These are phyloP conservation scores for Philopotamus ludificatus DNA, from an alignment of 1,140 invertebrate species.

Conservation along the genomic window DNA sequence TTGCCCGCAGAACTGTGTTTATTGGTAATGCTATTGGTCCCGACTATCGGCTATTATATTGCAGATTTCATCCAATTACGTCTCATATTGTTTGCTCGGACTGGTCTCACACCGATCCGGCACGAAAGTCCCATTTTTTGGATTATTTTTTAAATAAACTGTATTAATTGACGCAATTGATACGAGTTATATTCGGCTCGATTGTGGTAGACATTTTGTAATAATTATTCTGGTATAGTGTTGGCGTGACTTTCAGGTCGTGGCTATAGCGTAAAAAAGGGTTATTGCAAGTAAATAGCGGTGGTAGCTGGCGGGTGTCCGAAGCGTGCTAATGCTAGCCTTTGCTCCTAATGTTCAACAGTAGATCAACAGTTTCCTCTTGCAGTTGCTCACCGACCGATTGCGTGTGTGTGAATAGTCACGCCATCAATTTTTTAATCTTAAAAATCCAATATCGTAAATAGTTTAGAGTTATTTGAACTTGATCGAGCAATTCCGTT, in stretches of 20 bases:
- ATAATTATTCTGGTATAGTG: no score
- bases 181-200: no score
- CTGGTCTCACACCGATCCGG: neutral
- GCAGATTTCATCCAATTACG: constrained; percentile 12
- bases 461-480: neutral
- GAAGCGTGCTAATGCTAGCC: constrained; percentile 15
- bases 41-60: constrained; percentile 18
- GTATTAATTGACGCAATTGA: no score
- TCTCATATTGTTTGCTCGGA: constrained; percentile 11
- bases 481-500: no score
- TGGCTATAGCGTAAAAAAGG: constrained; percentile 7
- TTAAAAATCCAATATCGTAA: neutral
- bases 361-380: constrained; percentile 16
- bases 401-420: constrained; percentile 14
- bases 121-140: neutral
- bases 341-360: constrained; percentile 20
- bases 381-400: neutral
- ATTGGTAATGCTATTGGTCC: constrained; percentile 13
- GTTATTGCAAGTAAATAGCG: neutral
- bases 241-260: no score
- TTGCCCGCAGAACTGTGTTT: constrained; percentile 13
- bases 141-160: neutral
- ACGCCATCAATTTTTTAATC: constrained; percentile 8
- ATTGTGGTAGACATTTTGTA: no score
- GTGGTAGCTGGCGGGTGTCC: constrained; percentile 6